These are phyloP conservation scores for Mythimna ferrago DNA, from an alignment of 2,888 invertebrate genomes.

Conservation along the genomic window DNA sequence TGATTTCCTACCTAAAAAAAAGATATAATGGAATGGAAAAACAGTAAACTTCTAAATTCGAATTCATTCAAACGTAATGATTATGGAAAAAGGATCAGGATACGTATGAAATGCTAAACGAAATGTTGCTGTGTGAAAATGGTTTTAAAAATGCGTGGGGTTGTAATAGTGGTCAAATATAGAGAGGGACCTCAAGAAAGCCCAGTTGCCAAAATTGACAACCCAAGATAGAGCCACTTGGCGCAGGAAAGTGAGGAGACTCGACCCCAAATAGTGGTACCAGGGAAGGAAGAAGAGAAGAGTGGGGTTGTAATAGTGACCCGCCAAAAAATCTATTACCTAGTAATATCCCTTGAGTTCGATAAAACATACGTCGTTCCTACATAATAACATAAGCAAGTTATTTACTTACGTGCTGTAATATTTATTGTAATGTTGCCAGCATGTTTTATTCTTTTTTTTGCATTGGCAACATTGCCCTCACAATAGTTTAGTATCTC, in stretches of 20 bases:
- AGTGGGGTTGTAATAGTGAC: not conserved
- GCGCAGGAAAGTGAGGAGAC: no score
- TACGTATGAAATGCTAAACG: no score
- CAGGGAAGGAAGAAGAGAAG: no score
- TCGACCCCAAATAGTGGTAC: no score
- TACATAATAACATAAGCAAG: constrained; percentile 19
- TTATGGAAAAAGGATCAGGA: not conserved
- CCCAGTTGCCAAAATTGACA: no score
- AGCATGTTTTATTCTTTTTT: constrained; percentile 48
- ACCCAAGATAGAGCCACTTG: no score
- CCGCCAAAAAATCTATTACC: not conserved
- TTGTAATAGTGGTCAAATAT: no score
- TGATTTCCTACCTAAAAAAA: no score
- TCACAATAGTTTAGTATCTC: constrained; percentile 17
- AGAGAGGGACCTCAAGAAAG: no score
- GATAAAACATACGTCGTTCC: not conserved
- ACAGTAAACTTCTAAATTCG: no score
- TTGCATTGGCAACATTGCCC: constrained; percentile 39
- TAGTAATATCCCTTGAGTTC: constrained; percentile 10
- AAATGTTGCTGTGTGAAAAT: not conserved
- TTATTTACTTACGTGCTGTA: constrained; percentile 33
- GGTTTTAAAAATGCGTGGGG: not conserved
- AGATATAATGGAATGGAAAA: no score
- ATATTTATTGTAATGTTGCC: constrained; percentile 38
- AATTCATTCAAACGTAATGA: no score